A percentile compares a stretch with the other conserved stretches of the same genome.
Evolutionary conservation across 2,888 invertebrate genomes (phyloP).

Genomic region (Ectemnius continuus): DNA sequence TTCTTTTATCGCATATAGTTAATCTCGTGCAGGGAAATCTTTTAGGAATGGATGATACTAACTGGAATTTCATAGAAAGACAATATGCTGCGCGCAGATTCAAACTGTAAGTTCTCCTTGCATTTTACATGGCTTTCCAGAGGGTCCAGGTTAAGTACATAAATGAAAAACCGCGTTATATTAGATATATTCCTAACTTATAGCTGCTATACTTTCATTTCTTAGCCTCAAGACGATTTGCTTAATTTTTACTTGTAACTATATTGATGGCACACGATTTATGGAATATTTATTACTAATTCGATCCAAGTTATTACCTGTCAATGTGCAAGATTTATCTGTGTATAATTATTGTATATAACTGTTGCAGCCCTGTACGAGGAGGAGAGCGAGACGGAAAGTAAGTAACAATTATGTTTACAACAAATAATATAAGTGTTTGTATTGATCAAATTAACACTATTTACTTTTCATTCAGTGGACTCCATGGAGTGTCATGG

Average conservation of each 20-base stretch:
- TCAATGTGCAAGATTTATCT: not conserved
- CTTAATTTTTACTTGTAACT: not conserved
- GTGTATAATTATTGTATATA: slow-evolving; percentile 45
- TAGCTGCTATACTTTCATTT: slow-evolving; percentile 5
- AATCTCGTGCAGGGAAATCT: slow-evolving; percentile 41
- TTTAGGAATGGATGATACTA: slow-evolving; percentile 71
- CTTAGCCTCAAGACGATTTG: not conserved
- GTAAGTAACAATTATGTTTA: slow-evolving; percentile 76
- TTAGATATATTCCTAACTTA: slow-evolving; percentile 4
- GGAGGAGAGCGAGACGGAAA: slow-evolving; percentile 91
- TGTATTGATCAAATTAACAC: slow-evolving; percentile 2
- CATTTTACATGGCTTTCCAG: slow-evolving; percentile 1
- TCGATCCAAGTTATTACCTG: not conserved
- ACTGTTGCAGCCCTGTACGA: slow-evolving; percentile 89
- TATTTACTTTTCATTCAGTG: slow-evolving; percentile 77
- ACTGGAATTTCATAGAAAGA: slow-evolving; percentile 54
- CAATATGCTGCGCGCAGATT: slow-evolving; percentile 66
- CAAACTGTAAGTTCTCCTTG: slow-evolving; percentile 66
- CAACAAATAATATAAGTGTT: not conserved
- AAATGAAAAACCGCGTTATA: not conserved
- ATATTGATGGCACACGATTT: not conserved
- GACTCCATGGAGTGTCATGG: slow-evolving; percentile 97
- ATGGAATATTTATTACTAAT: too few species aligned
- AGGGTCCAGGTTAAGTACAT: slow-evolving; percentile 33
- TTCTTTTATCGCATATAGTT: slow-evolving; percentile 38